Conservation (phyloP, 2,797 vertebrate species). For the Falco biarmicus region DNA sequence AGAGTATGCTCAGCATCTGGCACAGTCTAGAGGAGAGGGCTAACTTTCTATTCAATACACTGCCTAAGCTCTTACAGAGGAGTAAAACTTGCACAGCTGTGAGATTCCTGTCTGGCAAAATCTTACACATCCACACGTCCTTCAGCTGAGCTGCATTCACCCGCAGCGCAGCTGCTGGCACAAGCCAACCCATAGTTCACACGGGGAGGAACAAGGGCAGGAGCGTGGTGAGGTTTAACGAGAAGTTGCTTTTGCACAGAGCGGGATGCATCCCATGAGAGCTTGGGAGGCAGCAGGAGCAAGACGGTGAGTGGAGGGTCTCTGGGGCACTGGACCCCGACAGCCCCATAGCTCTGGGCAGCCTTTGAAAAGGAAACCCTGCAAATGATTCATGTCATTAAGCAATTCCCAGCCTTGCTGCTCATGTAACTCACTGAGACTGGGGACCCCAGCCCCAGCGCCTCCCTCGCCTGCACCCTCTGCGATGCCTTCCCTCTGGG, state of each 20-base stretch:
- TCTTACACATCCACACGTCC: not conserved
- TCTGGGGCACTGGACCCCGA: rapidly evolving
- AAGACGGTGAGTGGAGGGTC: rapidly evolving
- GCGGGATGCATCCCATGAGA: rapidly evolving
- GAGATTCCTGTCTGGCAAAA: not conserved
- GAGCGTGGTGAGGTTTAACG: rapidly evolving
- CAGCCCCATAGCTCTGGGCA: not conserved
- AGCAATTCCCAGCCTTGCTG: not conserved
- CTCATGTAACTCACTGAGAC: not conserved
- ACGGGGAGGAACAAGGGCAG: rapidly evolving
- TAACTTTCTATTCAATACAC: not conserved
- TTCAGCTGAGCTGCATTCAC: not conserved
- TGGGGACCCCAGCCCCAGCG: too few species aligned
- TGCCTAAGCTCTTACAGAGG: not conserved
- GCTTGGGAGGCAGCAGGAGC: not conserved
- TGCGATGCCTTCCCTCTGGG: not conserved
- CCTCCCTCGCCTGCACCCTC: not conserved
- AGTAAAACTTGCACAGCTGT: rapidly evolving
- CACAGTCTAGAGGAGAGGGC: rapidly evolving
- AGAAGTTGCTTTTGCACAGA: rapidly evolving
- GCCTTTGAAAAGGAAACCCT: not conserved
- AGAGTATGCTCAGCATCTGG: not conserved
- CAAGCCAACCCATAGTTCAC: rapidly evolving
- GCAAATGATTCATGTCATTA: rapidly evolving
- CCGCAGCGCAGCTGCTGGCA: not conserved